phyloP scores from a whole-genome alignment of 2,888 invertebrate species.

The Poecilus cupreus region DNA sequence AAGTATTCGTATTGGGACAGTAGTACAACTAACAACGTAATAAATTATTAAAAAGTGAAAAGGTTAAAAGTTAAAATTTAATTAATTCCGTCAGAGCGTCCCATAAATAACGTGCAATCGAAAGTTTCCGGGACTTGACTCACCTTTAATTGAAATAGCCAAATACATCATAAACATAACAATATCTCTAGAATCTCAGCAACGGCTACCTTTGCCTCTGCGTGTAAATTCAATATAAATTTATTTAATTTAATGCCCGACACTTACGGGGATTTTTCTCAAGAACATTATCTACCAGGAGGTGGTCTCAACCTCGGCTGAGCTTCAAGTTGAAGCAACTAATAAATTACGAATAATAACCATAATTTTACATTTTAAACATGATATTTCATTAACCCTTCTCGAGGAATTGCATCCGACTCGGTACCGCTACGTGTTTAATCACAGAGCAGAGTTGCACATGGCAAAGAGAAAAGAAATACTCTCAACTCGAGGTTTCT shows the following conservation, averaged over 20 bases:
- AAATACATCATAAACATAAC: neutral
- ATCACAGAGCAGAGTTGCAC: neutral
- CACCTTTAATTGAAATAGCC: neutral
- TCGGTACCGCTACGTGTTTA: slow-evolving; percentile 35
- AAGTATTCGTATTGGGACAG: no score
- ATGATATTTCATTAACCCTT: slow-evolving; percentile 43
- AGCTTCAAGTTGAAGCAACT: neutral
- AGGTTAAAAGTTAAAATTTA: neutral
- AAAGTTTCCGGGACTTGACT: neutral
- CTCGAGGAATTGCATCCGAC: neutral
- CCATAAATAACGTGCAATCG: neutral
- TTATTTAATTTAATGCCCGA: slow-evolving; percentile 29
- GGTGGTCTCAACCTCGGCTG: slow-evolving; percentile 6
- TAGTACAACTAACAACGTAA: no score
- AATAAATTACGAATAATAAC: slow-evolving; percentile 43
- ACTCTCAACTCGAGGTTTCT: neutral
- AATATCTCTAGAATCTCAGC: neutral
- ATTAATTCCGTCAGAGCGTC: neutral
- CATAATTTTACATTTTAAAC: slow-evolving; percentile 42
- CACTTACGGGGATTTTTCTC: slow-evolving; percentile 18
- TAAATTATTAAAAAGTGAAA: neutral
- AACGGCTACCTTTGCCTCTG: neutral
- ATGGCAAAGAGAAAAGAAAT: slow-evolving; percentile 34
- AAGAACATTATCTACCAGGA: slow-evolving; percentile 3
- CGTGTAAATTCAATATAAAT: slow-evolving; percentile 42